Base-by-base conservation (phyloP, 2,797 vertebrate genomes). In the Artibeus lituratus region DNA sequence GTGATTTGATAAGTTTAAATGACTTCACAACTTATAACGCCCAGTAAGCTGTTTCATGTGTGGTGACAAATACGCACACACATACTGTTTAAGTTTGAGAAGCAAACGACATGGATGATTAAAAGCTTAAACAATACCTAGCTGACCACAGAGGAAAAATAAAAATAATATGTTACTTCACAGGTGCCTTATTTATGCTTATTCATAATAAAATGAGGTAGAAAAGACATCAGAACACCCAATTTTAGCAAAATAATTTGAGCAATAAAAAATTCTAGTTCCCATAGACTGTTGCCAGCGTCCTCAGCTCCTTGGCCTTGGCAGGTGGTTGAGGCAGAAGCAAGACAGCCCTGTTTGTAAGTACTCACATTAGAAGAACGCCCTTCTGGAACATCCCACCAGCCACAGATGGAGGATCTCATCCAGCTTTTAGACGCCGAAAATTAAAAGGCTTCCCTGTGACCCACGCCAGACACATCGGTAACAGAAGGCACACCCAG, bases 321-420 rank as follows among this genome's bases (percentile, higher is more conserved):
- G 72, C 70, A 90, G 55, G 24, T 14, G 86, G 12, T 59, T 37
- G 19, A 39, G 11, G 35, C 44, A 49, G 87, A 86, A 80, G 67
- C n/a, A 32, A 29, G n/a, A 76, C 53, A 74, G 93, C 57, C 32
- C 49, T 81, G 65, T n/a, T n/a, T 51, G 55, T 87, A 78, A 91
- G 87, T 81, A 15, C 59, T 32, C 5, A 8, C 12, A 83, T 78
- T 85, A 91, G 62, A 90, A 96, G 22, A 77, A 78, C 19, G 80
- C 4, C 51, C 76, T 91, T 86, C 92, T 81, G 65, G 81, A 94
- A 84, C 70, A 95, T 94, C 51, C 76, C 62, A 69, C 21, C 24
- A 65, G 16, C 70, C 65, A 91, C 78, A 95, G 92, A 94, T 90
- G 91, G 73, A 77, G 89, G 67, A 49, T 84, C 85, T 84, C 80